phyloP scores from a whole-genome alignment of 1,140 invertebrate species.

The Drosophila busckii region DNA sequence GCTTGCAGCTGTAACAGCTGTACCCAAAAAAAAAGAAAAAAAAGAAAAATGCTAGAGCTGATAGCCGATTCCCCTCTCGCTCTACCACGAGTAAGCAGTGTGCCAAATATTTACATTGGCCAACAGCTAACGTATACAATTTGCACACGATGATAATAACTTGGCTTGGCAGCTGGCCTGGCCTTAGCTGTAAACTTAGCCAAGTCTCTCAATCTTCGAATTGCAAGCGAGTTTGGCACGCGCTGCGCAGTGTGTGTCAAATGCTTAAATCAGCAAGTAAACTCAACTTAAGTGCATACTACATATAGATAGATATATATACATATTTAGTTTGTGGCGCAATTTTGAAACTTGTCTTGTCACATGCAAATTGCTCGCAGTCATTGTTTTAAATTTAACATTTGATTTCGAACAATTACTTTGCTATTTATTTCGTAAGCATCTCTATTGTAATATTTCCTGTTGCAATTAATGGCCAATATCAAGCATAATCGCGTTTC shows the following conservation, averaged over 20 bases:
- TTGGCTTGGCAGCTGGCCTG: conserved; percentile 5
- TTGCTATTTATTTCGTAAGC: conserved; percentile 13
- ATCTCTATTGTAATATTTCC: conserved; percentile 58
- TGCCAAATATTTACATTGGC: conserved; percentile 27
- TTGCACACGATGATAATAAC: too few species aligned
- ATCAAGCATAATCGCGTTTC: conserved; percentile 70
- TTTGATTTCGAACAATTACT: conserved; percentile 47
- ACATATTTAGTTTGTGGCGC: too few species aligned
- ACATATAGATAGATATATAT: too few species aligned
- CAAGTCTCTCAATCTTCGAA: conserved; percentile 12
- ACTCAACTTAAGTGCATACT: too few species aligned
- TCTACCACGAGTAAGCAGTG: too few species aligned
- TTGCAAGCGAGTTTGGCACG: conserved; percentile 16
- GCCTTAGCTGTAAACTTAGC: neutral
- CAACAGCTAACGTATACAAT: neutral
- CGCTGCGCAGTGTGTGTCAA: conserved; percentile 3
- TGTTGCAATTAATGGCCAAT: conserved; percentile 64
- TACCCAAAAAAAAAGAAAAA: too few species aligned
- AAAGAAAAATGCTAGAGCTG: too few species aligned
- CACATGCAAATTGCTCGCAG: conserved; percentile 5
- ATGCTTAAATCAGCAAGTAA: conserved; percentile 5
- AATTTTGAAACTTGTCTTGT: too few species aligned
- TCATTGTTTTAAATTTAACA: conserved; percentile 28
- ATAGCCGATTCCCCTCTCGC: too few species aligned
- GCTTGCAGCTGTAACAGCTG: conserved; percentile 34